Evolutionary conservation across 2,113 vertebrate species (phyloP).

Genomic region (Ptilonorhynchus violaceus): DNA sequence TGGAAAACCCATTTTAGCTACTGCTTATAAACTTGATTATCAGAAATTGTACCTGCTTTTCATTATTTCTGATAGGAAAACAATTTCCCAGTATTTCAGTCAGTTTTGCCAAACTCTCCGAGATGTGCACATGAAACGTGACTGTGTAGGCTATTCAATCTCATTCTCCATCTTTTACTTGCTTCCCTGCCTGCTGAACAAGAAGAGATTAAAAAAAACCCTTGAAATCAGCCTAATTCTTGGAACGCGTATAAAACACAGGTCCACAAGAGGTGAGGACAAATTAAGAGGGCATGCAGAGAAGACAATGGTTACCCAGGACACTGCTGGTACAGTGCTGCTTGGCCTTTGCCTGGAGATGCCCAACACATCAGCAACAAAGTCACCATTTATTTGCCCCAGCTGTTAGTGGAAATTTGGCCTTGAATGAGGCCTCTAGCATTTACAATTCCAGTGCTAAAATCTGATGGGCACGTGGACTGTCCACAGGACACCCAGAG

Average conservation of each 20-base stretch:
- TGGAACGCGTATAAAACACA: fast-evolving
- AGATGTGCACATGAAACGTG: not conserved
- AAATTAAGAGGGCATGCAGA: not conserved
- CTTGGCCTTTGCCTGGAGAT: not conserved
- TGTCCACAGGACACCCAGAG: not conserved
- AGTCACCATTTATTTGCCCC: not conserved
- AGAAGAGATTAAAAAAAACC: not conserved
- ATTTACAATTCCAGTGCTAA: not conserved
- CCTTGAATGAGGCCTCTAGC: not conserved
- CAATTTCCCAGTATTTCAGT: not conserved
- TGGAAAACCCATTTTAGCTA: not conserved
- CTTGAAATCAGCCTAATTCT: not conserved
- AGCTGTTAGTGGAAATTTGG: not conserved
- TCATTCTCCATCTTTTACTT: not conserved
- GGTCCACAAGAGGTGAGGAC: not conserved
- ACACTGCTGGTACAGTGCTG: not conserved
- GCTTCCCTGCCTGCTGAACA: not conserved
- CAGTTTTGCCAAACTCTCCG: not conserved
- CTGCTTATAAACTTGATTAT: not conserved
- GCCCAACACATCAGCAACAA: not conserved
- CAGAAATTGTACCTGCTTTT: not conserved
- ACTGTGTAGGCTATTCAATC: not conserved
- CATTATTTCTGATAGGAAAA: not conserved
- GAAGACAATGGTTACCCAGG: not conserved
- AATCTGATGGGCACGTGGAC: not conserved